Conservation (phyloP, 2,888 invertebrate genomes). For the Beris chalybata region DNA sequence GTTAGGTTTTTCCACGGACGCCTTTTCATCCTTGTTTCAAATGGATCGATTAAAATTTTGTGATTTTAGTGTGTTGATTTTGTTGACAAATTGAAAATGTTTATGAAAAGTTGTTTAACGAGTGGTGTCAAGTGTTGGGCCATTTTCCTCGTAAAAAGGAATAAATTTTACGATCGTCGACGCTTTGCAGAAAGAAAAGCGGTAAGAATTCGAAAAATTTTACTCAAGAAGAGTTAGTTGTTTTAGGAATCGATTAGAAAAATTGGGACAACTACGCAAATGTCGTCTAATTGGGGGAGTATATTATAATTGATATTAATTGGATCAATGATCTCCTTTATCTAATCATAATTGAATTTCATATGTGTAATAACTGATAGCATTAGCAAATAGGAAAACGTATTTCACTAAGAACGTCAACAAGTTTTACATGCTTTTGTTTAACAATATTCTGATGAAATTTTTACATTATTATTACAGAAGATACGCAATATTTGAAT, state of each 20-base stretch:
- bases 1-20: too few species aligned
- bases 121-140: slow-evolving; percentile 30
- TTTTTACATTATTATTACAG: too few species aligned
- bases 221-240: too few species aligned
- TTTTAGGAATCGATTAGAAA: not conserved
- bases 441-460: too few species aligned
- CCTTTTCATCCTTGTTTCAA: too few species aligned
- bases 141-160: slow-evolving; percentile 23
- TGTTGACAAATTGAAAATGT: slow-evolving; percentile 29
- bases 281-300: not conserved
- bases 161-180: not conserved
- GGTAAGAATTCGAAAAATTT: not conserved
- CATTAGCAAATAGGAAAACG: too few species aligned
- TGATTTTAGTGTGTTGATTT: not conserved
- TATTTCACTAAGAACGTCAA: too few species aligned
- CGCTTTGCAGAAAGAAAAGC: not conserved
- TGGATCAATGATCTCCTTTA: not conserved
- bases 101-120: slow-evolving; percentile 32
- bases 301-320: not conserved
- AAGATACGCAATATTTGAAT: too few species aligned
- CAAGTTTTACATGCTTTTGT: too few species aligned
- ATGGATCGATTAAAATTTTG: too few species aligned
- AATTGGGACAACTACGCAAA: not conserved
- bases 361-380: too few species aligned
- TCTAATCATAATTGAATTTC: not conserved